Conservation (phyloP, 2,113 vertebrate species). For the Dasypus novemcinctus region DNA sequence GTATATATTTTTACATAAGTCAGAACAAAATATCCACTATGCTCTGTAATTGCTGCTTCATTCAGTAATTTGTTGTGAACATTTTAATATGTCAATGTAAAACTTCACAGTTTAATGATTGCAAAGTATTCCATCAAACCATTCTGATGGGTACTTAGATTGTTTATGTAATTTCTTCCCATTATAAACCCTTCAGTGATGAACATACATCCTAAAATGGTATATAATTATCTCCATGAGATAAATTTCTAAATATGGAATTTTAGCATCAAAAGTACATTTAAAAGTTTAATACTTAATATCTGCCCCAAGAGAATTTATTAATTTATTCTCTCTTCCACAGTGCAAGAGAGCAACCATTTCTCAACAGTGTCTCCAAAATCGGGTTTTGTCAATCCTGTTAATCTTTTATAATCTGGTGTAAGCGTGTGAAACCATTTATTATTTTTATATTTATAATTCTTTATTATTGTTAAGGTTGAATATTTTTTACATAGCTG, state of each 20-base stretch:
- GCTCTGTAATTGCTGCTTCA: neutral
- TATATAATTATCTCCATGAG: neutral
- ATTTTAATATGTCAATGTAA: neutral
- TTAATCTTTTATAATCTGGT: neutral
- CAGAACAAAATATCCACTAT: neutral
- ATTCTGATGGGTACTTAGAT: neutral
- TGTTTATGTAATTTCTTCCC: neutral
- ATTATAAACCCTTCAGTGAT: neutral
- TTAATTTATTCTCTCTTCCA: neutral
- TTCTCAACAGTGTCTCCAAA: neutral
- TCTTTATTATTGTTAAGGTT: neutral
- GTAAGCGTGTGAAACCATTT: neutral
- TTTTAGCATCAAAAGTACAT: neutral
- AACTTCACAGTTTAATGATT: neutral
- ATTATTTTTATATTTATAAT: neutral
- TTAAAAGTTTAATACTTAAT: neutral
- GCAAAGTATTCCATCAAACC: neutral
- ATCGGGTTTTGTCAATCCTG: neutral
- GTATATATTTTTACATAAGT: neutral
- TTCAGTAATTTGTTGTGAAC: neutral
- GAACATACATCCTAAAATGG: neutral
- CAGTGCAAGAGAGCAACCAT: neutral
- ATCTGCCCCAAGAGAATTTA: neutral
- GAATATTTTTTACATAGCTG: neutral
- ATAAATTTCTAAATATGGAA: conserved; percentile 7